A percentile compares a stretch with the other conserved stretches of the same genome.
phyloP scores from a whole-genome alignment of 2,888 invertebrate genomes.

The Melanostoma mellinum region DNA sequence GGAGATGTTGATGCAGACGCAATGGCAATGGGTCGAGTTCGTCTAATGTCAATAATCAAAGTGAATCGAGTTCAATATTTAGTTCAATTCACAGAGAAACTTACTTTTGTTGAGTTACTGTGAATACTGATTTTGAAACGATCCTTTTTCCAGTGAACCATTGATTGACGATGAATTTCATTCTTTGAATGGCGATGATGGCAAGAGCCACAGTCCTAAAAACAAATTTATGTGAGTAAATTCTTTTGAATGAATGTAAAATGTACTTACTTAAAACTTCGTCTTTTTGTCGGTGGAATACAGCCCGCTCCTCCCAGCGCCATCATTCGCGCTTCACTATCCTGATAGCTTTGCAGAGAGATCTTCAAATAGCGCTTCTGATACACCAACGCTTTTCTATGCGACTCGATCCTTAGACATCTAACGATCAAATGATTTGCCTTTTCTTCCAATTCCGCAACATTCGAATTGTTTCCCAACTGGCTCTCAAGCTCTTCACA shows the following conservation, averaged over 20 bases:
- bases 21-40: conserved; percentile 58
- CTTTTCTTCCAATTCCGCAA: conserved; percentile 81
- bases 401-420: conserved; percentile 91
- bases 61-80: conserved; percentile 16
- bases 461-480: conserved; percentile 75
- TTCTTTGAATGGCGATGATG: conserved; percentile 85
- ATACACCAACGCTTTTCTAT: conserved; percentile 92
- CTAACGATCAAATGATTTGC: conserved; percentile 85
- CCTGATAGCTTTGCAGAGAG: conserved; percentile 83
- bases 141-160: conserved; percentile 85
- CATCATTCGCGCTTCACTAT: conserved; percentile 79
- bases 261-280: conserved; percentile 80
- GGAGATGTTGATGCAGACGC: conserved; percentile 74
- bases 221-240: conserved; percentile 6
- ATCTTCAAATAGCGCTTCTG: conserved; percentile 94
- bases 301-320: conserved; percentile 72
- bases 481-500: conserved; percentile 81
- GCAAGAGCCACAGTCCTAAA: conserved; percentile 83
- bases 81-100: conserved; percentile 25
- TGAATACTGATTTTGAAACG: conserved; percentile 82
- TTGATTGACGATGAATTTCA: conserved; percentile 86
- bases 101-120: conserved; percentile 81
- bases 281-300: conserved; percentile 75
- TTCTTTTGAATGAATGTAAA: neutral
- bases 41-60: conserved; percentile 51